Conservation (phyloP, 2,797 vertebrate genomes). For the Chelidonichthys spinosus region DNA sequence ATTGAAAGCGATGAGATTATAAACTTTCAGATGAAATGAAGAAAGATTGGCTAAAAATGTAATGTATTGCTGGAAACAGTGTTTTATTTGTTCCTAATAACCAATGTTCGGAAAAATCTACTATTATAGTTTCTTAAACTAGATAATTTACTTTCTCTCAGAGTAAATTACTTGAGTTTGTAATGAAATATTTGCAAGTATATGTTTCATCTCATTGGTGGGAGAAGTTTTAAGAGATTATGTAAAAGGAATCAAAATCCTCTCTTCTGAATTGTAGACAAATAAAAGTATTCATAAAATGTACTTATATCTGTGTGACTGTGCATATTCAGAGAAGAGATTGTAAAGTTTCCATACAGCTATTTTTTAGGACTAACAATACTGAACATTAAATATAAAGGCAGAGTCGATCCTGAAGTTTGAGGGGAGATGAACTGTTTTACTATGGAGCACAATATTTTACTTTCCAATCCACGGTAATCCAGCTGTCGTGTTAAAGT, state of each 20-base stretch:
- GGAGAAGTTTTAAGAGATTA: neutral
- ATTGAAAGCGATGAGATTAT: neutral
- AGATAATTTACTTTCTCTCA: neutral
- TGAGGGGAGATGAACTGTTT: conserved; percentile 40
- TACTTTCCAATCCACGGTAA: conserved; percentile 37
- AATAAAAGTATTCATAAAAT: neutral
- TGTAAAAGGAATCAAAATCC: neutral
- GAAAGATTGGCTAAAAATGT: neutral
- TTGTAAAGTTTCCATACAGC: neutral
- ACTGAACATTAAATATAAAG: neutral
- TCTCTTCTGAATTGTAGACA: neutral
- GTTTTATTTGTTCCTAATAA: neutral
- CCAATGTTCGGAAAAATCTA: neutral
- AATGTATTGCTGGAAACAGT: neutral
- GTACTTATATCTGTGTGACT: neutral
- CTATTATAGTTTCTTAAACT: neutral
- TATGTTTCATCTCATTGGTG: neutral
- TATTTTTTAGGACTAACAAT: neutral
- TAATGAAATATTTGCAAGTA: conserved; percentile 1
- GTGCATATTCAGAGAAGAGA: neutral
- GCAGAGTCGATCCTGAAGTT: conserved; percentile 27
- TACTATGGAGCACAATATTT: conserved; percentile 47
- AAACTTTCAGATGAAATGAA: neutral
- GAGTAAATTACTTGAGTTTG: neutral
- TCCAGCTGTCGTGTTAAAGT: conserved; percentile 43